phyloP scores from a whole-genome alignment of 2,113 vertebrate species.

The Phasianus colchicus region DNA sequence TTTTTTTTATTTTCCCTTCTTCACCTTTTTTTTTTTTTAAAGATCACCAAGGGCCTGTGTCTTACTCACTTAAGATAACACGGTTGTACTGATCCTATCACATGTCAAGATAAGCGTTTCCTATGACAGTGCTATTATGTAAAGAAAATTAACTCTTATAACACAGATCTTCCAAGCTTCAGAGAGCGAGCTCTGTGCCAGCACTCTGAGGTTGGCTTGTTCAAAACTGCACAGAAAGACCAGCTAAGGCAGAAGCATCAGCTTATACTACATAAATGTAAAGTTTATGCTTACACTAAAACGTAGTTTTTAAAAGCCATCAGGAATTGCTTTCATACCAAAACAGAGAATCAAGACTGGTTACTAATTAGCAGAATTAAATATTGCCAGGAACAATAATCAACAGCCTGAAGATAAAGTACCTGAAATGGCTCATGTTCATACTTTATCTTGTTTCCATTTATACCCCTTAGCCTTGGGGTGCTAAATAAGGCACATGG shows the following conservation, averaged over 20 bases:
- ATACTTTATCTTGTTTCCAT: not conserved
- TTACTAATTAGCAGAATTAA: not conserved
- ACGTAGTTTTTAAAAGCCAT: not conserved
- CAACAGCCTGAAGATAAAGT: not conserved
- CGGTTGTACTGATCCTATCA: not conserved
- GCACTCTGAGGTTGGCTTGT: not conserved
- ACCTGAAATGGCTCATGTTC: not conserved
- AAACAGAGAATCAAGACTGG: not conserved
- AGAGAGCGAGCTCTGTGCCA: not conserved
- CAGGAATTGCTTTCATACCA: not conserved
- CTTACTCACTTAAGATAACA: not conserved
- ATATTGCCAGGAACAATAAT: not conserved
- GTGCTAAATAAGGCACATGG: not conserved
- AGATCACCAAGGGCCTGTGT: not conserved
- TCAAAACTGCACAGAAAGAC: not conserved
- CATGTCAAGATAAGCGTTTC: not conserved
- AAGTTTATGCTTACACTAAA: not conserved
- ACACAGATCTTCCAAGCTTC: not conserved
- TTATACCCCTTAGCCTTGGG: not conserved
- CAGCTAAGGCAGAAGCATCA: not conserved
- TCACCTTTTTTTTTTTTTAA: not conserved
- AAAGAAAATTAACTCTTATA: constrained; percentile 6
- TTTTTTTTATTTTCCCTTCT: not conserved
- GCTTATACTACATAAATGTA: not conserved
- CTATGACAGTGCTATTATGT: not conserved